Evolutionary conservation across 2,888 invertebrate species (phyloP).

Genomic region (Mylabris sibirica): DNA sequence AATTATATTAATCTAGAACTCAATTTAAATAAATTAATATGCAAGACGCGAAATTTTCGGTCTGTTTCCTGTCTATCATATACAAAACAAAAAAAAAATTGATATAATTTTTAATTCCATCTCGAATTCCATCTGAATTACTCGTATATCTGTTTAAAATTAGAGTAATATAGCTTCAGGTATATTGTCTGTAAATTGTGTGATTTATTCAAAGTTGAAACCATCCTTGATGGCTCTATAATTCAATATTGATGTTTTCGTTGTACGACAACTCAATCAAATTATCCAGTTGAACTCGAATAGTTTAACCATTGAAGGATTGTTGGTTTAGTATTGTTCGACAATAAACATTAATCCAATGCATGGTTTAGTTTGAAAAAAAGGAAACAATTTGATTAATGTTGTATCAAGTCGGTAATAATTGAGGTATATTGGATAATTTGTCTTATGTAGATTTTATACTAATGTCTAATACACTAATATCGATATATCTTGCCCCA

Average conservation of each 20-base stretch:
- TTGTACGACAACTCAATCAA: slow-evolving; percentile 9
- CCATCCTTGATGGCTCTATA: neutral
- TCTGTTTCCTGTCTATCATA: neutral
- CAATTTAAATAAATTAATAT: slow-evolving; percentile 10
- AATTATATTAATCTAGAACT: slow-evolving; percentile 9
- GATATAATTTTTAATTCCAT: neutral
- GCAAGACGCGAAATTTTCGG: slow-evolving; percentile 9
- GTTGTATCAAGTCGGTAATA: neutral
- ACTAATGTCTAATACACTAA: neutral
- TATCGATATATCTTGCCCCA: neutral
- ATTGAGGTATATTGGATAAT: slow-evolving; percentile 5
- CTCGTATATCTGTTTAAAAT: too few relatives aligned
- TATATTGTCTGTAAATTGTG: neutral
- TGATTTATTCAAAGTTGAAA: neutral
- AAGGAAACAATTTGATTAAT: slow-evolving; percentile 4
- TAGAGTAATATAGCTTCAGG: neutral
- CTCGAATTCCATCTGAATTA: neutral
- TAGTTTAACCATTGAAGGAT: slow-evolving; percentile 1
- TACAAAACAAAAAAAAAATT: neutral
- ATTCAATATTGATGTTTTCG: slow-evolving; percentile 10
- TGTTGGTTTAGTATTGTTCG: neutral
- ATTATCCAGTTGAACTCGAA: neutral
- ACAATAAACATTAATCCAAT: slow-evolving; percentile 8
- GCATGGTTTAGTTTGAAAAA: neutral
- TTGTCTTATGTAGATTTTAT: slow-evolving; percentile 4